phyloP scores from a whole-genome alignment of 1,140 invertebrate species.

The Drosophila pectinifera region DNA sequence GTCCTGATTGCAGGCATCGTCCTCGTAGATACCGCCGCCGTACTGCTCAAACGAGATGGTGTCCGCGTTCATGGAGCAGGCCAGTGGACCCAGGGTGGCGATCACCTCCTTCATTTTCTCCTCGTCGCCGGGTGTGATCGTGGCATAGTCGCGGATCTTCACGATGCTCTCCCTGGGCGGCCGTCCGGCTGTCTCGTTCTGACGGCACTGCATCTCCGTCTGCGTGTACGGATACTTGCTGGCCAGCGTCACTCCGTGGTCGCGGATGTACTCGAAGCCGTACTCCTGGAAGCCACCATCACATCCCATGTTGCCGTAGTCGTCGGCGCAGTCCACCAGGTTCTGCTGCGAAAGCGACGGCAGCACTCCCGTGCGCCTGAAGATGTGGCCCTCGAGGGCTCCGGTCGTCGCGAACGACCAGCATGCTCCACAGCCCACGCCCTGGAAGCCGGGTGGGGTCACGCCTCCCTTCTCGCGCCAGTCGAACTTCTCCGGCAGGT shows the following conservation, averaged over 20 bases:
- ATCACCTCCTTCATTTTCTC: conserved; percentile 90
- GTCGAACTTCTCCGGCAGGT: conserved; percentile 86
- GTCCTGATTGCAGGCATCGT: conserved; percentile 85
- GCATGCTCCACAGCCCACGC: conserved; percentile 86
- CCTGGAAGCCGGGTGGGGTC: conserved; percentile 90
- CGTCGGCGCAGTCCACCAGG: conserved; percentile 88
- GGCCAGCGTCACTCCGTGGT: conserved; percentile 88
- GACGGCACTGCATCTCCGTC: conserved; percentile 87
- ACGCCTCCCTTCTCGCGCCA: conserved; percentile 90
- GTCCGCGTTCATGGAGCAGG: conserved; percentile 92
- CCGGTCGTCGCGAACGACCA: conserved; percentile 88
- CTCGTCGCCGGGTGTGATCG: conserved; percentile 89
- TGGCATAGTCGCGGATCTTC: conserved; percentile 89
- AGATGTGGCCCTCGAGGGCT: conserved; percentile 86
- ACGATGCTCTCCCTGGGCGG: conserved; percentile 87
- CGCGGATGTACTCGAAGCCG: conserved; percentile 89
- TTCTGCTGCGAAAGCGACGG: conserved; percentile 89
- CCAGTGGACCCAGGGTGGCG: conserved; percentile 91
- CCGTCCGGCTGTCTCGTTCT: conserved; percentile 85
- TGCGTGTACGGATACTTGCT: conserved; percentile 86
- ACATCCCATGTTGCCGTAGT: conserved; percentile 89
- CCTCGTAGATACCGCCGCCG: conserved; percentile 88
- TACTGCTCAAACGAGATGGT: conserved; percentile 93
- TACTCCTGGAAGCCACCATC: conserved; percentile 88
- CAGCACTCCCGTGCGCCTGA: conserved; percentile 89